These are phyloP conservation scores for Nothoprocta pentlandii DNA, from an alignment of 2,113 vertebrate genomes.

Conservation along the genomic window DNA sequence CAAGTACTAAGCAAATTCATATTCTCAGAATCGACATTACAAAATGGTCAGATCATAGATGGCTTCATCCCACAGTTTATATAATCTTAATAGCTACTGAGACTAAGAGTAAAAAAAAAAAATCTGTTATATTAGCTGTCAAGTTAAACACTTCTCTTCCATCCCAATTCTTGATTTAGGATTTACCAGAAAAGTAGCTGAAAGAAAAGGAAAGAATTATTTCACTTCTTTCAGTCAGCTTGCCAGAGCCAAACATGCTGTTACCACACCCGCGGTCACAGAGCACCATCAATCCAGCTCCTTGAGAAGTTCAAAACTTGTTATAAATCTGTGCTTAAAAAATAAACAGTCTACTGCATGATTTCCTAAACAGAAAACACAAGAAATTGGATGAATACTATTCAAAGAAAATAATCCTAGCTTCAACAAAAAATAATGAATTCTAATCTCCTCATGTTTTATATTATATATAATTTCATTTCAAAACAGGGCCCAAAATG, in stretches of 20 bases:
- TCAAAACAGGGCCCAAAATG: neutral
- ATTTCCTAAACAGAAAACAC: neutral
- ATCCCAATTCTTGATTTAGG: neutral
- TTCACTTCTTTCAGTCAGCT: neutral
- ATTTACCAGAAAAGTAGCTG: neutral
- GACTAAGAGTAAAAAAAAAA: neutral
- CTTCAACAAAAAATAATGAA: neutral
- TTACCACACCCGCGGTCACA: neutral
- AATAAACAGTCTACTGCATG: neutral
- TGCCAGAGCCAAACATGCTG: neutral
- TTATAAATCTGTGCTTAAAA: neutral
- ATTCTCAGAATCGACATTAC: neutral
- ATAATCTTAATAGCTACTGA: neutral
- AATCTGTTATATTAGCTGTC: neutral
- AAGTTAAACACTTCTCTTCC: neutral
- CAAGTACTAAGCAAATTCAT: neutral
- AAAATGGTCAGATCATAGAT: neutral
- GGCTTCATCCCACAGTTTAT: neutral
- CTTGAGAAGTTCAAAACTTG: neutral
- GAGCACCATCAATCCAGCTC: neutral
- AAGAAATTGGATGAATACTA: neutral
- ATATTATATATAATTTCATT: neutral
- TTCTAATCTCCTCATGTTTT: neutral
- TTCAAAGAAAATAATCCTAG: neutral
- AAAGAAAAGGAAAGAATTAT: neutral